Percentiles rank a stretch among this genome's conserved stretches.
These are phyloP conservation scores for Meandrusa payeni DNA, from an alignment of 2,888 invertebrate species.

Conservation along the genomic window DNA sequence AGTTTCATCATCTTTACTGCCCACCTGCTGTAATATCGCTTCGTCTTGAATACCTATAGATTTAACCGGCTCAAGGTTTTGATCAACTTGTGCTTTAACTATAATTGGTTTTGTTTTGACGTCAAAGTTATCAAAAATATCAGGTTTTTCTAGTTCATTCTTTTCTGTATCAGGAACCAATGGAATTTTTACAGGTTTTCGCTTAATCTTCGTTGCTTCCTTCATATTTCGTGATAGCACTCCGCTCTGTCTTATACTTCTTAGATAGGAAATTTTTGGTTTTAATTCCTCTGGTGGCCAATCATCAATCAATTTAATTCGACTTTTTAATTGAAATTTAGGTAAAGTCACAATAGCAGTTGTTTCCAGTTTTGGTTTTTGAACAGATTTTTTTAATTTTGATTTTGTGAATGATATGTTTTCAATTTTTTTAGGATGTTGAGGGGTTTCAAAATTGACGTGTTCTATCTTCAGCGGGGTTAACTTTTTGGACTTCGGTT, in stretches of 20 bases:
- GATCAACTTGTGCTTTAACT: no score
- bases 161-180: conserved; percentile 74
- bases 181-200: conserved; percentile 76
- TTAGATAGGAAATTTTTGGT: conserved; percentile 76
- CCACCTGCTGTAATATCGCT: no score
- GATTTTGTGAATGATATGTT: conserved; percentile 83
- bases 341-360: conserved; percentile 69
- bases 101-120: no score
- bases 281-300: conserved; percentile 82
- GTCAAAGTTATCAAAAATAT: conserved; percentile 46
- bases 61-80: no score
- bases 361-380: conserved; percentile 69
- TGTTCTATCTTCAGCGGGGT: conserved; percentile 82
- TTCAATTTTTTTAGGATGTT: conserved; percentile 79
- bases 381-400: conserved; percentile 83
- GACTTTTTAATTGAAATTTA: conserved; percentile 85
- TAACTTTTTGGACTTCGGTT: conserved; percentile 43
- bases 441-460: conserved; percentile 80
- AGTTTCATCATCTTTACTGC: no score
- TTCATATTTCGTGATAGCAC: conserved; percentile 85
- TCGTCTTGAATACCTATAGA: no score
- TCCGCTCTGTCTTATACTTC: conserved; percentile 81
- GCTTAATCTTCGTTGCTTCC: conserved; percentile 83
- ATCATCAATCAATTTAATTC: conserved; percentile 81
- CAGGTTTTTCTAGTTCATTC: conserved; percentile 75